Percentiles rank a stretch among this genome's conserved stretches.
phyloP scores from a whole-genome alignment of 1,140 invertebrate species.

The Drosophila chauvacae region DNA sequence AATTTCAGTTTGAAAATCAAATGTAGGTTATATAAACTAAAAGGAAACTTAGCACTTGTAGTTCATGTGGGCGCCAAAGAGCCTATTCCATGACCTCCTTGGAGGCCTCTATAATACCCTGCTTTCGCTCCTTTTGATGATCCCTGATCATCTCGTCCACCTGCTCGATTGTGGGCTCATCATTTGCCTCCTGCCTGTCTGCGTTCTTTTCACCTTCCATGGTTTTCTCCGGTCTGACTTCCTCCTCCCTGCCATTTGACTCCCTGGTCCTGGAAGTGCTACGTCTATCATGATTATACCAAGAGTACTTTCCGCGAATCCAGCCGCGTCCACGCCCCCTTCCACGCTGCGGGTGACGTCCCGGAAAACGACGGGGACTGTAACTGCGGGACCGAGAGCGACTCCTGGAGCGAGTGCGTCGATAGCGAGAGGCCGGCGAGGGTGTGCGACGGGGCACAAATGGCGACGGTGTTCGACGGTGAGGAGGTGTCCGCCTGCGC shows the following conservation, averaged over 20 bases:
- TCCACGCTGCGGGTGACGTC: constrained; percentile 24
- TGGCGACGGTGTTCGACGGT: constrained; percentile 57
- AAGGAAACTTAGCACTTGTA: constrained; percentile 50
- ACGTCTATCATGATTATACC: constrained; percentile 27
- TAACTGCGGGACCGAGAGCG: constrained; percentile 64
- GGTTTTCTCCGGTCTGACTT: constrained; percentile 11
- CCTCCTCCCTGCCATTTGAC: constrained; percentile 24
- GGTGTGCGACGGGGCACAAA: constrained; percentile 48
- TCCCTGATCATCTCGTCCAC: constrained; percentile 86
- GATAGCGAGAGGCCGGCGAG: constrained; percentile 41
- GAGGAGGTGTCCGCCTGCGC: constrained; percentile 43
- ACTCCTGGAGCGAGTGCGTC: constrained; percentile 57
- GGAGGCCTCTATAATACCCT: constrained; percentile 85
- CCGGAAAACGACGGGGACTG: constrained; percentile 47
- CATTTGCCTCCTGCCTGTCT: constrained; percentile 23
- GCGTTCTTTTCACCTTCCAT: constrained; percentile 36
- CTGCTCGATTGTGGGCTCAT: constrained; percentile 81
- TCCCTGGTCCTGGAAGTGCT: constrained; percentile 11
- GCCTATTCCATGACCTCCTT: constrained; percentile 70
- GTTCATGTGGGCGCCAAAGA: background rate
- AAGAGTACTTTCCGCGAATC: constrained; percentile 44
- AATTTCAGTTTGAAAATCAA: constrained; percentile 40
- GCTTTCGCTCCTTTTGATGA: constrained; percentile 85
- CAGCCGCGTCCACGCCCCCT: constrained; percentile 49
- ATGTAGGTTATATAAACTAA: constrained; percentile 34